A percentile compares a stretch with the other conserved stretches of the same genome.
phyloP scores from a whole-genome alignment of 2,113 vertebrate species.

The Oreochromis spilurus region DNA sequence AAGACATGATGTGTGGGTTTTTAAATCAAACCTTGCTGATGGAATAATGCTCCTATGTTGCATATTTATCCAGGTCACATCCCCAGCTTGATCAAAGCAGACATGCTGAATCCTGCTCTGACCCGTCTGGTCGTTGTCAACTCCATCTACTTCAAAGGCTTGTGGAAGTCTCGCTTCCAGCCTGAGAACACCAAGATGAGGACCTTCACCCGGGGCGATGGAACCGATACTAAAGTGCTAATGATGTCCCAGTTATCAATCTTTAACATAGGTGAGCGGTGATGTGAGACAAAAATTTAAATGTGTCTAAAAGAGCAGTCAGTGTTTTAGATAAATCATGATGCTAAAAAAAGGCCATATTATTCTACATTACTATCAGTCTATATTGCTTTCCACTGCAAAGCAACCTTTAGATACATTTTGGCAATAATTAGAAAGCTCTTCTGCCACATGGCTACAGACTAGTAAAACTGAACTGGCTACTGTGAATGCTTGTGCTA shows the following conservation, averaged over 20 bases:
- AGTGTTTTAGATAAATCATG: background rate
- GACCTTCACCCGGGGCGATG: slow-evolving; percentile 77
- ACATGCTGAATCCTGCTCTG: slow-evolving; percentile 75
- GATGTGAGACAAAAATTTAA: background rate
- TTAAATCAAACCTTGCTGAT: background rate
- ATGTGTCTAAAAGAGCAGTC: background rate
- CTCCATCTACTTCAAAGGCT: slow-evolving; percentile 91
- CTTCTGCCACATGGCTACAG: background rate
- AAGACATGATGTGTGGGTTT: background rate
- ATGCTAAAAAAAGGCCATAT: background rate
- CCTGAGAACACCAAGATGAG: slow-evolving; percentile 87
- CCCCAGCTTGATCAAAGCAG: slow-evolving; percentile 78
- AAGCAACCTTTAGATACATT: background rate
- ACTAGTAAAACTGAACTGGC: background rate
- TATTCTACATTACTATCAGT: background rate
- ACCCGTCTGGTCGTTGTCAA: slow-evolving; percentile 85
- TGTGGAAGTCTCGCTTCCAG: slow-evolving; percentile 91
- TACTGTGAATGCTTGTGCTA: background rate
- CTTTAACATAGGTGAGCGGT: slow-evolving; percentile 83
- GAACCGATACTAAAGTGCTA: slow-evolving; percentile 82
- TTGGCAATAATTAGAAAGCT: background rate
- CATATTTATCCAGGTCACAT: slow-evolving; percentile 83
- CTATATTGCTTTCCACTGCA: background rate
- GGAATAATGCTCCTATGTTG: background rate
- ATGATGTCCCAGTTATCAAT: slow-evolving; percentile 91